A percentile compares a stretch with the other conserved stretches of the same genome.
Evolutionary conservation across 2,888 invertebrate species (phyloP).

Genomic region (Pollenia amentaria): DNA sequence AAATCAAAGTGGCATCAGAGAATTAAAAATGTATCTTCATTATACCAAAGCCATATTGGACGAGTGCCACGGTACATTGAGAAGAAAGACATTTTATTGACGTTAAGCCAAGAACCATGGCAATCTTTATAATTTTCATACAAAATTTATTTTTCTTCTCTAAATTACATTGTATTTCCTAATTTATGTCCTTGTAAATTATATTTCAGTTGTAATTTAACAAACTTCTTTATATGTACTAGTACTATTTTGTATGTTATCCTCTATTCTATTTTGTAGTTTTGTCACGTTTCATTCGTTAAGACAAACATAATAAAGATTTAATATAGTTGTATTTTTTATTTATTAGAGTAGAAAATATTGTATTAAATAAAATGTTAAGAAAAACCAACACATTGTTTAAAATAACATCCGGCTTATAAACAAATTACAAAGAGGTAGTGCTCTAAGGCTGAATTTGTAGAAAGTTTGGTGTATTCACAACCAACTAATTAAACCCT

Average conservation of each 20-base stretch:
- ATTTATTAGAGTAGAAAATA: not conserved
- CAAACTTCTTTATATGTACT: not conserved
- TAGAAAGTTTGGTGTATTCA: too few relatives aligned
- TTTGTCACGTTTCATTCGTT: conserved; percentile 50
- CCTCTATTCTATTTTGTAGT: conserved; percentile 12
- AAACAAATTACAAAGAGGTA: conserved; percentile 23
- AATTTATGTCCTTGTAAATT: not conserved
- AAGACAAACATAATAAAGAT: conserved; percentile 27
- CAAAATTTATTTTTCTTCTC: too few relatives aligned
- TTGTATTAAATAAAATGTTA: conserved; percentile 5
- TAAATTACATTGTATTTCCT: too few relatives aligned
- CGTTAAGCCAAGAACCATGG: too few relatives aligned
- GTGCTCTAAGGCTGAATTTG: not conserved
- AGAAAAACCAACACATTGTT: conserved; percentile 36
- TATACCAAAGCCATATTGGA: too few relatives aligned
- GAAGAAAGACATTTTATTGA: too few relatives aligned
- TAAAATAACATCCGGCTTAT: conserved; percentile 48
- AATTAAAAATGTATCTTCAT: too few relatives aligned
- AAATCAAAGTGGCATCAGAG: too few relatives aligned
- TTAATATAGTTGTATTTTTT: conserved; percentile 56
- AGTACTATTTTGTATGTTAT: not conserved
- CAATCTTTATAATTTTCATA: too few relatives aligned
- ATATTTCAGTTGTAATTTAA: not conserved
- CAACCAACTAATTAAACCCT: too few relatives aligned
- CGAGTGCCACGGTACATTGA: too few relatives aligned